phyloP scores from a whole-genome alignment of 2,797 vertebrate genomes.

The Bradypodion ventrale region DNA sequence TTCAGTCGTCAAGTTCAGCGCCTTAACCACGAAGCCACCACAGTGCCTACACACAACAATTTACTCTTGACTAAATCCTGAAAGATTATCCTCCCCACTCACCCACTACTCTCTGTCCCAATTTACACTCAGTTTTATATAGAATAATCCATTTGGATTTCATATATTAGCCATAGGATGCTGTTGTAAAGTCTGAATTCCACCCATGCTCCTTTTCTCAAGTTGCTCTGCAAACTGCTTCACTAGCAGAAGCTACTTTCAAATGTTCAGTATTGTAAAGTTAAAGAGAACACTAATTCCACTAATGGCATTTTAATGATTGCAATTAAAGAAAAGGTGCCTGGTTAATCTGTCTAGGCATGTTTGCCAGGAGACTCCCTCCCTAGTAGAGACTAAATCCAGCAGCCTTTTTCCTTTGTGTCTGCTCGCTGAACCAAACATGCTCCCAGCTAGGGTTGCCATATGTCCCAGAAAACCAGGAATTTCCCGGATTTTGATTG shows the following conservation, averaged over 20 bases:
- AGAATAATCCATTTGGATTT: not conserved
- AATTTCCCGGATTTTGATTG: no score
- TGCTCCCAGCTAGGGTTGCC: slow-evolving; percentile 36
- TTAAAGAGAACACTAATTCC: slow-evolving; percentile 52
- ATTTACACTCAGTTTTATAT: not conserved
- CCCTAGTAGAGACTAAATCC: slow-evolving; percentile 48
- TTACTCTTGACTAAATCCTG: not conserved
- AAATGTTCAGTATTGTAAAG: slow-evolving; percentile 23
- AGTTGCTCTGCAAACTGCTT: not conserved
- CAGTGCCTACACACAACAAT: not conserved
- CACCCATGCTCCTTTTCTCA: not conserved
- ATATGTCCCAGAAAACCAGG: no score
- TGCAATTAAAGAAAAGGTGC: slow-evolving; percentile 57
- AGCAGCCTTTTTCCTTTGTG: slow-evolving; percentile 55
- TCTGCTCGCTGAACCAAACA: slow-evolving; percentile 59
- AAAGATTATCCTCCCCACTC: no score
- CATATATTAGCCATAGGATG: not conserved
- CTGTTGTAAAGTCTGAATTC: not conserved
- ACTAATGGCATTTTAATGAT: slow-evolving; percentile 75
- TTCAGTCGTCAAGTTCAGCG: no score
- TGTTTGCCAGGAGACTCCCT: slow-evolving; percentile 39
- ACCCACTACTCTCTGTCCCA: not conserved
- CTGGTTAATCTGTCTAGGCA: slow-evolving; percentile 27
- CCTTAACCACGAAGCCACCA: no score
- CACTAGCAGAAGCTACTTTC: slow-evolving; percentile 28